A percentile compares a stretch with the other conserved stretches of the same genome.
phyloP scores from a whole-genome alignment of 2,113 vertebrate genomes.

The Propithecus coquereli region DNA sequence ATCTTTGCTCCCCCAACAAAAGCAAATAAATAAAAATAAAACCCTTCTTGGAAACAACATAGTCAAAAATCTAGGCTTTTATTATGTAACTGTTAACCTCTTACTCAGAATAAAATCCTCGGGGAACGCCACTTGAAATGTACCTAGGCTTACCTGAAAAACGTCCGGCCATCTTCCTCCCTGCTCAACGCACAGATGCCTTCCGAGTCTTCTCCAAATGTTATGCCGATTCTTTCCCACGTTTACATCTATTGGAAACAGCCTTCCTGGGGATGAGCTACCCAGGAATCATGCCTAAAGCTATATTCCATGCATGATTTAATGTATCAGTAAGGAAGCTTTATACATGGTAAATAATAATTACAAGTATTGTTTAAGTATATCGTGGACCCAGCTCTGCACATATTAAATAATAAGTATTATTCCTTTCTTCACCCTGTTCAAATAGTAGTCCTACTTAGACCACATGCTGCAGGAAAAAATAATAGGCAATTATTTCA shows the following conservation, averaged over 20 bases:
- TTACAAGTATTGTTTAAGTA: background rate
- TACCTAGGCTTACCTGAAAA: background rate
- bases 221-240: background rate
- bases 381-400: background rate
- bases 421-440: background rate
- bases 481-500: conserved; percentile 24
- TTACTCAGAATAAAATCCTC: background rate
- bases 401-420: conserved; percentile 19
- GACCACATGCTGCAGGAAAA: conserved; percentile 1
- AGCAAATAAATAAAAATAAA: background rate
- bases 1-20: background rate
- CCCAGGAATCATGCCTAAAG: background rate
- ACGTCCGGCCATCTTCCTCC: too few species aligned
- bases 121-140: background rate
- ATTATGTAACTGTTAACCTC: background rate
- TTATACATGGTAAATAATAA: background rate
- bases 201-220: background rate
- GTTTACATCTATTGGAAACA: background rate
- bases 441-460: conserved; percentile 45
- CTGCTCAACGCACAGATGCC: background rate
- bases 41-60: background rate
- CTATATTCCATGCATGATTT: background rate
- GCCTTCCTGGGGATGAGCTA: accelerated
- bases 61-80: background rate
- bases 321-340: background rate